Conservation (phyloP, 2,113 vertebrate genomes). For the Ardeotis arabs region DNA sequence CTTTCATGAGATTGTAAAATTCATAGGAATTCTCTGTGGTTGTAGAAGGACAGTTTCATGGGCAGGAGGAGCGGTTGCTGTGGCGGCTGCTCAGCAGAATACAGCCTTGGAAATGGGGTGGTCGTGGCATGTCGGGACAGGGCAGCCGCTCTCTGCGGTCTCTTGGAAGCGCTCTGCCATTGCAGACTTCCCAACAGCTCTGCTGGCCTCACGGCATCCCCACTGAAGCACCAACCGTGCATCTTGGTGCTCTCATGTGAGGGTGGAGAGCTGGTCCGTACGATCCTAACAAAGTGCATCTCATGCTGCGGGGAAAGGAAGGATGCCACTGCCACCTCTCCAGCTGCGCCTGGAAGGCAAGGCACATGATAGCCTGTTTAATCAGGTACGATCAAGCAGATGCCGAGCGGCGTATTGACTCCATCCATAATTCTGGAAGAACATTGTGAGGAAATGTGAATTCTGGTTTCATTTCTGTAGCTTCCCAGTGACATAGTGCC, state of each 20-base stretch:
- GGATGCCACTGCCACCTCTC: not conserved
- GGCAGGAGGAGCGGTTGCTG: not conserved
- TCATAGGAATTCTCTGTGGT: accelerated
- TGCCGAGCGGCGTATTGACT: not conserved
- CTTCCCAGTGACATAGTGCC: not conserved
- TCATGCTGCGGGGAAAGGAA: accelerated
- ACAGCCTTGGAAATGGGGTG: not conserved
- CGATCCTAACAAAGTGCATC: accelerated
- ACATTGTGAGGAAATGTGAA: not conserved
- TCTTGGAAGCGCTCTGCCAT: not conserved
- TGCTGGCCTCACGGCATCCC: accelerated
- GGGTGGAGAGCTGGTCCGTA: accelerated
- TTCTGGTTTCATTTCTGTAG: not conserved
- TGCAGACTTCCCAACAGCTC: not conserved
- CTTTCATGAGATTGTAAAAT: accelerated
- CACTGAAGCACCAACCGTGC: accelerated
- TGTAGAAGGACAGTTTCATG: not conserved
- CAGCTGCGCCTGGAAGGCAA: not conserved
- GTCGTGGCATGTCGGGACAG: accelerated
- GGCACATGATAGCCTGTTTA: not conserved
- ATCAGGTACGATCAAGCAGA: not conserved
- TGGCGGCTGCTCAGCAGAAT: not conserved
- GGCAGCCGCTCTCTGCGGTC: not conserved
- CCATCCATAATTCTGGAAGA: slow-evolving; percentile 13
- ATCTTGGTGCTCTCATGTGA: not conserved